Percentiles rank a stretch among this genome's conserved stretches.
phyloP scores from a whole-genome alignment of 2,888 invertebrate genomes.

The Drosophila paucipuncta region DNA sequence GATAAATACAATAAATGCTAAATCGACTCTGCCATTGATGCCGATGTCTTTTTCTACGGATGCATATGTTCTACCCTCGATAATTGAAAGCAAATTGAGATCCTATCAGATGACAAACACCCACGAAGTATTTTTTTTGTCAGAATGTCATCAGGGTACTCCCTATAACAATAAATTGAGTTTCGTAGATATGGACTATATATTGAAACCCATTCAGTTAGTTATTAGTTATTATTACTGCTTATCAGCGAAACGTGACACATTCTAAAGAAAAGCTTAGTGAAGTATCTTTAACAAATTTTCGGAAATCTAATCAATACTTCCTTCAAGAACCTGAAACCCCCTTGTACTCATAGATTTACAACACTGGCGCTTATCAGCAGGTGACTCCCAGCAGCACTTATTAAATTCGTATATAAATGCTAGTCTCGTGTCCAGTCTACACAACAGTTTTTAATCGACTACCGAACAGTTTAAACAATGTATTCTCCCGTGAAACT shows the following conservation, averaged over 20 bases:
- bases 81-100: background rate
- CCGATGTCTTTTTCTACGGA: background rate
- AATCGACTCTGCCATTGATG: background rate
- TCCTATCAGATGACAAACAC: background rate
- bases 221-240: no score
- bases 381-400: background rate
- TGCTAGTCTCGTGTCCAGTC: background rate
- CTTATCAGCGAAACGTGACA: background rate
- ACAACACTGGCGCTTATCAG: background rate
- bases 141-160: background rate
- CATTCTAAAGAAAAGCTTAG: background rate
- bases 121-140: background rate
- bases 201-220: background rate
- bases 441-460: slow-evolving; percentile 5
- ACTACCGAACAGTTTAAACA: slow-evolving; percentile 9
- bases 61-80: rapidly evolving
- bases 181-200: background rate
- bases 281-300: background rate
- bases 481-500: slow-evolving; percentile 43
- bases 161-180: background rate
- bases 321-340: background rate
- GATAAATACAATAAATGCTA: background rate
- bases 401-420: slow-evolving; percentile 13
- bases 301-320: slow-evolving; percentile 31
- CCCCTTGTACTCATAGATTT: background rate